A percentile compares a stretch with the other conserved stretches of the same genome.
These are phyloP conservation scores for Acronicta alni DNA, from an alignment of 2,888 invertebrate genomes.

Conservation along the genomic window DNA sequence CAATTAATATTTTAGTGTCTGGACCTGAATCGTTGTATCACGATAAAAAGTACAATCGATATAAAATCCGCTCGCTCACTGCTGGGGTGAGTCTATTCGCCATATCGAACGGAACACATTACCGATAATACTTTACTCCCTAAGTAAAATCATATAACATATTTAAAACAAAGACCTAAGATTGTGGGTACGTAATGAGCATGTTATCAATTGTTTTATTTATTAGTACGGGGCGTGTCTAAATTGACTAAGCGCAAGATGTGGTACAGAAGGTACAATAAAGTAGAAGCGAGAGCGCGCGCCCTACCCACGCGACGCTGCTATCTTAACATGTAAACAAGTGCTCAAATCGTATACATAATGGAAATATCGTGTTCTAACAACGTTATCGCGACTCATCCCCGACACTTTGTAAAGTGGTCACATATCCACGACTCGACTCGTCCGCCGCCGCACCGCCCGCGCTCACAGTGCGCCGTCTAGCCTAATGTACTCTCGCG, in stretches of 20 bases:
- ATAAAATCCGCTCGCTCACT: constrained; percentile 44
- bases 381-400: constrained; percentile 88
- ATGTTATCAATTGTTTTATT: constrained; percentile 63
- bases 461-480: constrained; percentile 20
- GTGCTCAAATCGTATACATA: constrained; percentile 89
- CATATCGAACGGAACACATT: constrained; percentile 49
- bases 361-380: constrained; percentile 89
- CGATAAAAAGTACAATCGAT: constrained; percentile 58
- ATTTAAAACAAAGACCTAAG: constrained; percentile 52
- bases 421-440: constrained; percentile 79
- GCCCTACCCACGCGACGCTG: constrained; percentile 77
- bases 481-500: constrained; percentile 68
- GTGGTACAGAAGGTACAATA: constrained; percentile 64
- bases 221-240: constrained; percentile 65
- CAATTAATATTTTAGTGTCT: constrained; percentile 74
- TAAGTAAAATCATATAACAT: constrained; percentile 47
- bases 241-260: constrained; percentile 72
- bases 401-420: constrained; percentile 89
- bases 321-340: constrained; percentile 88
- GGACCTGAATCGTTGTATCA: constrained; percentile 82
- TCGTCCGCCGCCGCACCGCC: constrained; percentile 44
- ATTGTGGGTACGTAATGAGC: constrained; percentile 52
- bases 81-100: constrained; percentile 32
- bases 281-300: constrained; percentile 69
- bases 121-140: constrained; percentile 45